These are phyloP conservation scores for Sparus aurata DNA, from an alignment of 2,797 vertebrate species.

Conservation along the genomic window DNA sequence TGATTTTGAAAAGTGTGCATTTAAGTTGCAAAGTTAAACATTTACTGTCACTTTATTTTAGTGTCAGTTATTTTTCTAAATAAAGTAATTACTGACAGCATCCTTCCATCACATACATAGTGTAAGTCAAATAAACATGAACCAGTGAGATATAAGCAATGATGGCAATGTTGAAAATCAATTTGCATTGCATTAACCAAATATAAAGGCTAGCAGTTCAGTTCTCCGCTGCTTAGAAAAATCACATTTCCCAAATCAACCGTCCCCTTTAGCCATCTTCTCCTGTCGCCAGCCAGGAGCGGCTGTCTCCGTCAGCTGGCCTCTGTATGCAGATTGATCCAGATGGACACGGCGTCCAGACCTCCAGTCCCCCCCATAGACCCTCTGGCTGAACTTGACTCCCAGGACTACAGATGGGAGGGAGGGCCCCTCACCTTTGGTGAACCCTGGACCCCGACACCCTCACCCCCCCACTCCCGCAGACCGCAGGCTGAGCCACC, in stretches of 20 bases:
- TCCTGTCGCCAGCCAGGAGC: constrained; percentile 59
- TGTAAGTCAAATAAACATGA: constrained; percentile 73
- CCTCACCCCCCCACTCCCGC: constrained; percentile 31
- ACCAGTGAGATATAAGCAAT: constrained; percentile 67
- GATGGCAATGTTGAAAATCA: constrained; percentile 77
- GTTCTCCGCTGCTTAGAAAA: constrained; percentile 77
- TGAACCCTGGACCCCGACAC: constrained; percentile 76
- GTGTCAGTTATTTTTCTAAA: constrained; percentile 38
- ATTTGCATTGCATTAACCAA: constrained; percentile 80
- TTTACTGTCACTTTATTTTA: constrained; percentile 55
- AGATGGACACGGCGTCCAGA: constrained; percentile 86
- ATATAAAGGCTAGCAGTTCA: constrained; percentile 73
- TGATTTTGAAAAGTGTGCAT: not conserved
- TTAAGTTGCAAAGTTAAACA: constrained; percentile 43
- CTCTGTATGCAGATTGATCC: constrained; percentile 84
- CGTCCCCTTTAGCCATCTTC: constrained; percentile 61
- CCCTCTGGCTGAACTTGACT: constrained; percentile 88
- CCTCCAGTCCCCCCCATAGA: constrained; percentile 74
- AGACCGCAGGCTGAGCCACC: constrained; percentile 53
- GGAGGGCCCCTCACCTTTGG: constrained; percentile 81
- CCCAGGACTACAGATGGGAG: constrained; percentile 83
- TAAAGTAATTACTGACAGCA: constrained; percentile 54
- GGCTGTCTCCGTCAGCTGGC: constrained; percentile 77
- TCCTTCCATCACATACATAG: constrained; percentile 56
- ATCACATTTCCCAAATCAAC: constrained; percentile 81